Evolutionary conservation across 1,140 invertebrate species (phyloP), one percentile per base, ranked within the genome.

Genomic region (Babylonia areolata): DNA sequence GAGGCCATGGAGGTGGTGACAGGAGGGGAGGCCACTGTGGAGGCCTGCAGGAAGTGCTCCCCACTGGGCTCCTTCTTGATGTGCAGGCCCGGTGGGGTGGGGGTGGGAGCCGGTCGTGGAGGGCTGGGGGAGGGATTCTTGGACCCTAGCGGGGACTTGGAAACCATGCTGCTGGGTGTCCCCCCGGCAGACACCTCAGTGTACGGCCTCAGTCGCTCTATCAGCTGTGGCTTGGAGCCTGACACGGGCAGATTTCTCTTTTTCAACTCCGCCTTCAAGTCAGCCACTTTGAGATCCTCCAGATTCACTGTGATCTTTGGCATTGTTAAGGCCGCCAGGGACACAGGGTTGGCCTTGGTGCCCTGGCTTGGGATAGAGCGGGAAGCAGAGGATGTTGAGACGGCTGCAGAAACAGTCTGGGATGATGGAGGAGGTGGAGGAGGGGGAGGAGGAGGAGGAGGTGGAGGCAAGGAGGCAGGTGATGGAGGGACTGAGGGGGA

Each of bases 211-310:
- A 99, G 94, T 77, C 98, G 96, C 93, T 99, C 98, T 71, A 99
- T 98, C 20, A 99, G 94, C 91, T 98, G 97, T 1, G 98, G 98
- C 93, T 99, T 99, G 0, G 98, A 96, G 0, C 99, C 99, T 3
- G 98, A 99, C 0, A 99, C 98, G 0, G 98, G 97, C 75, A 99
- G 94, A 93, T 97, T 98, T 40, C 98, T 96, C 86, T 97, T 96
- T 94, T 99, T 99, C 79, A 99, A 95, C 93, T 99, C 98, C 42
- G 97, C 96, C 94, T 98, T 98, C 85, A 99, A 95, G 93, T 99
- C 98, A 85, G 97, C 98, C 77, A 99, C 98, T 96, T 99, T 99
- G 97, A 99, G 98, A 86, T 99, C 98, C 93, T 99, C 98, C 81
- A 99, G 95, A 88, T 97, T 97, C 12, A 89, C 81, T 17, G 91